Evolutionary conservation across 2,888 invertebrate genomes (phyloP).

Genomic region (Mythimna loreyi): DNA sequence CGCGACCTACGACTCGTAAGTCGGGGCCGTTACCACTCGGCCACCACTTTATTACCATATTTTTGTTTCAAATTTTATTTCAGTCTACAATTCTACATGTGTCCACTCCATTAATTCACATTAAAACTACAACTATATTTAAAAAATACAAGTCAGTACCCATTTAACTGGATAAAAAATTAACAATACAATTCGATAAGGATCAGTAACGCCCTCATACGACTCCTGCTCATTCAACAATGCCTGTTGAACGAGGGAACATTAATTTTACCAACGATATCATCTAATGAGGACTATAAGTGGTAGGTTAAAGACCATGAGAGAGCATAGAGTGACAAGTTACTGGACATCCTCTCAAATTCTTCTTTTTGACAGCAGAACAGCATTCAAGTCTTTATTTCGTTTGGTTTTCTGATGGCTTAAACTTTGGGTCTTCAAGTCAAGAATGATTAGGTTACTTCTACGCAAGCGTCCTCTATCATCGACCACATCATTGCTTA

Average conservation of each 20-base stretch:
- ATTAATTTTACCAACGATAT: conserved; percentile 76
- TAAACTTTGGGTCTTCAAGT: too few species aligned
- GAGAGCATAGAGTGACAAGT: conserved; percentile 28
- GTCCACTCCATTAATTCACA: conserved; percentile 10
- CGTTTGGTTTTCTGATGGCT: too few species aligned
- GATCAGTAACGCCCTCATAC: conserved; percentile 54
- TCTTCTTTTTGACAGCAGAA: neutral
- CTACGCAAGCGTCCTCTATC: too few species aligned
- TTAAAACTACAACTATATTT: conserved; percentile 6
- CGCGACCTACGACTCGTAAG: too few species aligned
- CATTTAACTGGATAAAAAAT: conserved; percentile 42
- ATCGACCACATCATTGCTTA: too few species aligned
- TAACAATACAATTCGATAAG: conserved; percentile 40
- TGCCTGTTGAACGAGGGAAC: conserved; percentile 50
- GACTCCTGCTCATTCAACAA: conserved; percentile 44
- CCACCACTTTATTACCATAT: too few species aligned
- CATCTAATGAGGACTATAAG: conserved; percentile 66
- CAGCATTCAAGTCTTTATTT: neutral
- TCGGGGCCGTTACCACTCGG: too few species aligned
- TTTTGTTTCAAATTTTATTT: too few species aligned
- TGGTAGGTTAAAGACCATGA: conserved; percentile 32
- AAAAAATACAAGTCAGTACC: neutral
- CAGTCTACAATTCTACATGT: too few species aligned
- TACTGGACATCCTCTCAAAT: neutral
- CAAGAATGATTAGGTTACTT: too few species aligned